These are phyloP conservation scores for Tetrax tetrax DNA, from an alignment of 2,113 vertebrate genomes.

Conservation along the genomic window DNA sequence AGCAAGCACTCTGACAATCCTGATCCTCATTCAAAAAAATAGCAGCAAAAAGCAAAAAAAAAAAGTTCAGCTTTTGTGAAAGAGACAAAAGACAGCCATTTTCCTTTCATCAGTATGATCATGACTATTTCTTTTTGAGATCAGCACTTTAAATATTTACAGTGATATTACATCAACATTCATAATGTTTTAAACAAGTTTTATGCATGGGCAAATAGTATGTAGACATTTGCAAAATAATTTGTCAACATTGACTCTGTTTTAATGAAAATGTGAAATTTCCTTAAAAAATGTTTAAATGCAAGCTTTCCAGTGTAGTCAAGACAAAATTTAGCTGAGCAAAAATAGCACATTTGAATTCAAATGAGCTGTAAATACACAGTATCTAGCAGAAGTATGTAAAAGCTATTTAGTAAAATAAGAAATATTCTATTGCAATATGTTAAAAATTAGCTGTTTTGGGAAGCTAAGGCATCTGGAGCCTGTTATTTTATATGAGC, in stretches of 20 bases:
- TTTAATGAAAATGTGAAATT: slow-evolving; percentile 39
- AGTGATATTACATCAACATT: neutral
- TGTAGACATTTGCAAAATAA: neutral
- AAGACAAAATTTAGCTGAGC: slow-evolving; percentile 24
- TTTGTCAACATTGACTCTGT: slow-evolving; percentile 16
- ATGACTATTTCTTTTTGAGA: neutral
- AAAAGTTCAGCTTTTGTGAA: neutral
- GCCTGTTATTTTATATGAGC: neutral
- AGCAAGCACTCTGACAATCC: neutral
- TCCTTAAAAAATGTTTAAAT: neutral
- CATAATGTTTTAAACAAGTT: slow-evolving; percentile 1
- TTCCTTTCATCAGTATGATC: neutral
- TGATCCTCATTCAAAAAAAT: neutral
- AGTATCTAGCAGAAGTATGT: neutral
- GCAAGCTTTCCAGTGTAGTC: slow-evolving; percentile 1
- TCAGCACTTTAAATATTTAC: slow-evolving; percentile 8
- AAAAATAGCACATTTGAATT: slow-evolving; percentile 34
- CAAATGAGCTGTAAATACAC: slow-evolving; percentile 32
- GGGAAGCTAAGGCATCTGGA: neutral
- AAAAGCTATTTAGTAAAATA: slow-evolving; percentile 23
- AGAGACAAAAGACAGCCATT: neutral
- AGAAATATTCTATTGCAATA: slow-evolving; percentile 12
- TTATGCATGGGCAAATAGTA: neutral
- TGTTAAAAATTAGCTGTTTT: slow-evolving; percentile 29
- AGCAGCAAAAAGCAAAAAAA: neutral